Conservation (phyloP, 2,797 vertebrate genomes). For the Lepilemur ruficaudatus region DNA sequence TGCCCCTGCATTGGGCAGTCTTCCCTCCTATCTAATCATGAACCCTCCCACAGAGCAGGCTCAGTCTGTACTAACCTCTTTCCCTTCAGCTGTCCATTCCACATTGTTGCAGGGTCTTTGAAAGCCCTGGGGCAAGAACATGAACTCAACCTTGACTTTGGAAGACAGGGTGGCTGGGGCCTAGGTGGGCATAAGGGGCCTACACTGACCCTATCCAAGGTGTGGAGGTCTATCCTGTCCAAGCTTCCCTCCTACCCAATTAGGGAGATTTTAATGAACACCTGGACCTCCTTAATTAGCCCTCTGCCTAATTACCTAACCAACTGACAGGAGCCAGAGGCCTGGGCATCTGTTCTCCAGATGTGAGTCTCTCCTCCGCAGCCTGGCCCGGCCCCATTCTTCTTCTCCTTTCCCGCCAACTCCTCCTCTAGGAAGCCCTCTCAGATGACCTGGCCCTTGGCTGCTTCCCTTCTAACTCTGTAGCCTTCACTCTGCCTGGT, state of each 20-base stretch:
- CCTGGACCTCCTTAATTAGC: conserved; percentile 60
- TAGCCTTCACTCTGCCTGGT: background rate
- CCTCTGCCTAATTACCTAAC: conserved; percentile 51
- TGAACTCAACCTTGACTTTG: background rate
- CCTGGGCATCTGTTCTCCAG: conserved; percentile 59
- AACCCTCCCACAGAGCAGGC: background rate
- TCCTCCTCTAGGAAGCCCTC: conserved; percentile 54
- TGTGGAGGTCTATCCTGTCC: background rate
- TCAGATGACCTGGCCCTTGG: background rate
- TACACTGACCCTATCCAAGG: background rate
- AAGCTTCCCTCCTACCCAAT: conserved; percentile 17
- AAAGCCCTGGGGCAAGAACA: background rate
- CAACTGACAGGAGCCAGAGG: conserved; percentile 58
- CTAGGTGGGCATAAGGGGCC: background rate
- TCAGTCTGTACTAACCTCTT: background rate
- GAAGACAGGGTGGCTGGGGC: background rate
- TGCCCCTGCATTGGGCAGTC: background rate
- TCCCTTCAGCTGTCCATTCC: background rate
- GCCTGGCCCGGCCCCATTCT: background rate
- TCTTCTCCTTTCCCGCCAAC: background rate
- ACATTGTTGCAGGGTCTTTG: background rate
- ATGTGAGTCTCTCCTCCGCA: background rate
- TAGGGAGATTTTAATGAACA: conserved; percentile 45
- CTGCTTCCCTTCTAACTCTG: background rate
- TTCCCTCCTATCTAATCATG: conserved; percentile 17